A percentile compares a stretch with the other conserved stretches of the same genome.
Conservation (phyloP, 1,140 invertebrate species). For the Drosophila auraria region DNA sequence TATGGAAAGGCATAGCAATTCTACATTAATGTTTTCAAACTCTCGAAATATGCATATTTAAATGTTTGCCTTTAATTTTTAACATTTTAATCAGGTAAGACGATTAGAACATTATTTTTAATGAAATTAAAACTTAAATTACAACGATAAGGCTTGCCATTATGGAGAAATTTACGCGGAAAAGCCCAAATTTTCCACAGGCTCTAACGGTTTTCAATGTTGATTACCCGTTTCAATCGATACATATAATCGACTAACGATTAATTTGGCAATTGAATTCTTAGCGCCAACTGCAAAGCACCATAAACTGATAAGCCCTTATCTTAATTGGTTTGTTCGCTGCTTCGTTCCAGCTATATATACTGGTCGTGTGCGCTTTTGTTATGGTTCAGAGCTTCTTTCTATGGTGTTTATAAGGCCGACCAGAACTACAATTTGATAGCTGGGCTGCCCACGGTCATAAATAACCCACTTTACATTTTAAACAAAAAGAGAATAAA, state of each 20-base stretch:
- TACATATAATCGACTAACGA: constrained; percentile 28
- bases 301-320: constrained; percentile 63
- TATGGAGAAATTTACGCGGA: not conserved
- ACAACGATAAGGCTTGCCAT: no score
- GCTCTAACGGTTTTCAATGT: not conserved
- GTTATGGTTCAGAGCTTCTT: constrained; percentile 14
- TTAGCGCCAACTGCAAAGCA: constrained; percentile 26
- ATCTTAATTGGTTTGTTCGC: constrained; percentile 67
- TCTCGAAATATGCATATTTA: no score
- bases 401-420: constrained; percentile 19
- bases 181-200: not conserved
- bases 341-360: constrained; percentile 19
- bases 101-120: no score
- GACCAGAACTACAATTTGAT: constrained; percentile 45
- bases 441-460: constrained; percentile 45
- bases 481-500: constrained; percentile 70
- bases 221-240: constrained; percentile 20
- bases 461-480: constrained; percentile 81
- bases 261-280: constrained; percentile 28
- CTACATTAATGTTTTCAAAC: no score
- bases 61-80: no score
- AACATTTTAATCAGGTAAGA: no score
- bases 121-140: no score
- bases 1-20: no score
- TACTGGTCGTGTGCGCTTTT: constrained; percentile 49